These are phyloP conservation scores for Eulithis testata DNA, from an alignment of 2,888 invertebrate genomes.

Conservation along the genomic window DNA sequence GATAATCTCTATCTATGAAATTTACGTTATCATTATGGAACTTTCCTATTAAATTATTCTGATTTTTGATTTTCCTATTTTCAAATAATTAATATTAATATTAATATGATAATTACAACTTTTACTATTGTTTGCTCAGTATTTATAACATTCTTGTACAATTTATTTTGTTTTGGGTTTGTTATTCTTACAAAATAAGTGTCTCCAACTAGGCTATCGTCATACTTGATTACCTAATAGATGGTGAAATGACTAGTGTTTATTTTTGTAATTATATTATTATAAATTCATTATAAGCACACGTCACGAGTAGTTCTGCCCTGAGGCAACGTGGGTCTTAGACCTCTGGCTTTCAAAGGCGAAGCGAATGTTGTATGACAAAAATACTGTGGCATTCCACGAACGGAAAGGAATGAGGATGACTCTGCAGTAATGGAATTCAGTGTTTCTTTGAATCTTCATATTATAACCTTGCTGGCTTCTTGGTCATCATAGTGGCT, in stretches of 20 bases:
- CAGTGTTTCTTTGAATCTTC: conserved; percentile 4
- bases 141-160: no score
- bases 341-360: conserved; percentile 20
- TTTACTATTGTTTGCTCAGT: no score
- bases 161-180: conserved; percentile 1
- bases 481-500: not conserved
- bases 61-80: no score
- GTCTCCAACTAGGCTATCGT: conserved; percentile 37
- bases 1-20: no score
- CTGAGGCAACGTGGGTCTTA: conserved; percentile 33
- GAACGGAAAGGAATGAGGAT: conserved; percentile 17
- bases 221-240: conserved; percentile 36
- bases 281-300: conserved; percentile 41
- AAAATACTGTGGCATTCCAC: conserved; percentile 10
- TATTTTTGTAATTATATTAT: conserved; percentile 44
- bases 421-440: conserved; percentile 22
- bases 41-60: no score
- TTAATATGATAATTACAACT: no score
- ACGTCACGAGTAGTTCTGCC: conserved; percentile 38
- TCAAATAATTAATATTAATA: no score
- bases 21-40: no score
- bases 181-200: conserved; percentile 40
- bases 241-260: conserved; percentile 39
- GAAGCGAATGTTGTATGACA: conserved; percentile 8
- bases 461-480: not conserved